Conservation (phyloP, 2,888 invertebrate species). For the Tineola bisselliella region DNA sequence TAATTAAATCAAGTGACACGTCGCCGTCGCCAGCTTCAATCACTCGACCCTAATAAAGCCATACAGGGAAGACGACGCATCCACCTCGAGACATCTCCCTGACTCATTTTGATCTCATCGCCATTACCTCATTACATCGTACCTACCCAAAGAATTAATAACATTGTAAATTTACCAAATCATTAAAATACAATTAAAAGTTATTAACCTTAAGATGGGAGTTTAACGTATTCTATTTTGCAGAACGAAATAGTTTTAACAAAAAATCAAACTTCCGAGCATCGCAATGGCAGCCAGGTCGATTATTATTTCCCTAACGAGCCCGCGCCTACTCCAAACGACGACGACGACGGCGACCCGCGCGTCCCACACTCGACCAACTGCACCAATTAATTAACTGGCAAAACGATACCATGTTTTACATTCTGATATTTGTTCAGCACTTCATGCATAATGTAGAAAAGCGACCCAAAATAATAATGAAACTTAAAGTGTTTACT, state of each 20-base stretch:
- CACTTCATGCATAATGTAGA: slow-evolving; percentile 61
- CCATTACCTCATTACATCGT: neutral
- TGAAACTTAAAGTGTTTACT: neutral
- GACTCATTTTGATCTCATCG: slow-evolving; percentile 5
- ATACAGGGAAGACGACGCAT: slow-evolving; percentile 3
- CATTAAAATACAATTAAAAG: too few species aligned
- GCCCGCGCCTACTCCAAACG: slow-evolving; percentile 31
- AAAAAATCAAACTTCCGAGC: slow-evolving; percentile 29
- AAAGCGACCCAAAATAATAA: slow-evolving; percentile 16
- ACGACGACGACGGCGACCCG: neutral
- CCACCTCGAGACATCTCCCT: neutral
- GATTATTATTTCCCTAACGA: slow-evolving; percentile 59
- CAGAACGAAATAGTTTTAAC: neutral
- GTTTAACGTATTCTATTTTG: neutral
- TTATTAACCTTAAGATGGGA: neutral
- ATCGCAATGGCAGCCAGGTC: neutral
- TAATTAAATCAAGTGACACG: slow-evolving; percentile 68
- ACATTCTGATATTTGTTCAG: slow-evolving; percentile 62
- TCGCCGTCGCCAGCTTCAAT: slow-evolving; percentile 57
- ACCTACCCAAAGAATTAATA: neutral
- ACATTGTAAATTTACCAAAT: too few species aligned
- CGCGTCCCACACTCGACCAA: neutral
- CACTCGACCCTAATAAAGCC: slow-evolving; percentile 63
- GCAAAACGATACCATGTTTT: slow-evolving; percentile 62
- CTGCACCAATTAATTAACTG: slow-evolving; percentile 54